Base-by-base conservation (phyloP, 2,888 invertebrate genomes). In the Torymus aiolomorphi region DNA sequence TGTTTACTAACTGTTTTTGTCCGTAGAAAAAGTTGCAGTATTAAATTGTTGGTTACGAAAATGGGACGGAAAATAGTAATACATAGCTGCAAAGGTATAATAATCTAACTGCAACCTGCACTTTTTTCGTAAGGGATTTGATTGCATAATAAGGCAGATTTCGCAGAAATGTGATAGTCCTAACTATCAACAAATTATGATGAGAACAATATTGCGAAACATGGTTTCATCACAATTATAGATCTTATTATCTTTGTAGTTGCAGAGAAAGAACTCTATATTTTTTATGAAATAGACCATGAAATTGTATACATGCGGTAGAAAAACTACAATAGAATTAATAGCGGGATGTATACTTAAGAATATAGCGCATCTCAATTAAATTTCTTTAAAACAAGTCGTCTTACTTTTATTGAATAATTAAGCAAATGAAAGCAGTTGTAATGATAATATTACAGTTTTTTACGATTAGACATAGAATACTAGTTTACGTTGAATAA, bases 11-110 rank as follows among this genome's bases (percentile, higher is more conserved):
- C 16, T 31, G 56, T 54, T 57, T 71, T 51, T 57, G 14, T 20
- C 18, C 20, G 11, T 56, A 31, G 54, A 20, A 56, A 69, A 56
- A 69, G 54, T 54, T 73, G 24, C 10, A n/a, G 31, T 8, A 54
- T 54, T 16, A 63, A 65, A 73, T 65, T 73, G 56, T 63, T 49
- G 16, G 73, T 73, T 73, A 16, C 18, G 54, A 56, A 69, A 69
- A 56, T 54, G 24, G 2, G 20, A 54, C 63, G 12, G 42, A 63
- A 63, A 63, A 16, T 42, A 5, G 12, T 14, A 51, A 65, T n/a
- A 51, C 8, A 5, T 4, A 31, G 31, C 31, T 31, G 31, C 13
- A 31, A 0, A 56, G 31, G 11, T 56, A 24, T 65, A 77, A 71
- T 70, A n/a, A 66, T 16, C 31, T 31, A 54, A 76, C 62, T 49